Percentiles rank a stretch among this genome's conserved stretches.
Evolutionary conservation across 2,888 invertebrate genomes (phyloP).

Genomic region (Cryptosula pallasiana): DNA sequence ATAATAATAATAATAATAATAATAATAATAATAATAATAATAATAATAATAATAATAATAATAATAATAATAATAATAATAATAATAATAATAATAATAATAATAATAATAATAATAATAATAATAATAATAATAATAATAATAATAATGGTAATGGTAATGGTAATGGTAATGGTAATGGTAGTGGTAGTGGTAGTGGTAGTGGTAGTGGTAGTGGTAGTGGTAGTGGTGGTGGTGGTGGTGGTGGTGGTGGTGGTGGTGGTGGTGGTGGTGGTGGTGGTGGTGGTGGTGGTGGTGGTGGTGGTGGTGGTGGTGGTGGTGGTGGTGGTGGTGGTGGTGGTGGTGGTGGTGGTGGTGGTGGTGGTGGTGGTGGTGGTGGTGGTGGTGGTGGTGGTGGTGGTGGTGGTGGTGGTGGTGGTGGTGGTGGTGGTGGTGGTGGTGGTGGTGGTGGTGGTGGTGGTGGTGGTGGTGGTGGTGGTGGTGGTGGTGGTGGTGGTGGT

Average conservation of each 20-base stretch:
- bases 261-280: constrained; percentile 4
- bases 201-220: too few species aligned
- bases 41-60: too few species aligned
- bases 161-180: too few species aligned
- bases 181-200: too few species aligned
- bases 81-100: too few species aligned
- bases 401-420: constrained; percentile 10
- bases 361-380: constrained; percentile 10
- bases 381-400: constrained; percentile 10
- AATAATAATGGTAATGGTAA: too few species aligned
- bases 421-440: constrained; percentile 10
- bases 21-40: too few species aligned
- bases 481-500: constrained; percentile 10
- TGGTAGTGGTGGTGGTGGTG: not conserved
- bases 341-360: constrained; percentile 4
- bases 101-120: too few species aligned
- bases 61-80: too few species aligned
- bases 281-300: constrained; percentile 10
- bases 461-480: constrained; percentile 10
- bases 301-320: constrained; percentile 10
- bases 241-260: constrained; percentile 10
- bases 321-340: constrained; percentile 4
- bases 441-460: constrained; percentile 10
- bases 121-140: too few species aligned
- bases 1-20: too few species aligned